Evolutionary conservation across 2,113 vertebrate genomes (phyloP).

Genomic region (Oryzias woworae): DNA sequence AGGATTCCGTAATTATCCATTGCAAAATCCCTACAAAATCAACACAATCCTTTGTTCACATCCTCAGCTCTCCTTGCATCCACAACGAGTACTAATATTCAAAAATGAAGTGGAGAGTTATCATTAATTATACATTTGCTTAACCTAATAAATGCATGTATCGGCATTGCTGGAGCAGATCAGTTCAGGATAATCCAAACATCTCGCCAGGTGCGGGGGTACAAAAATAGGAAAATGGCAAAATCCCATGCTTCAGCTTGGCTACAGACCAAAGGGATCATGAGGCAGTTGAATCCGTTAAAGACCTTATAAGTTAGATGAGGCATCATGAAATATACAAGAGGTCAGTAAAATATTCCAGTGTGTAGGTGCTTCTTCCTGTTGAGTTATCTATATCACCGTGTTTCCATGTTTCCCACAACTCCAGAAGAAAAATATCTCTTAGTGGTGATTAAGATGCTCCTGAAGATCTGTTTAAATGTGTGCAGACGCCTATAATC

Average conservation of each 20-base stretch:
- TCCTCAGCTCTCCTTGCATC: conserved; percentile 21
- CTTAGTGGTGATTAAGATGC: conserved; percentile 29
- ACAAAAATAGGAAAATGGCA: conserved; percentile 66
- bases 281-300: conserved; percentile 33
- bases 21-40: not conserved
- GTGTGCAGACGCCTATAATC: conserved; percentile 41
- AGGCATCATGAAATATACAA: conserved; percentile 43
- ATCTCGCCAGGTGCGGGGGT: conserved; percentile 46
- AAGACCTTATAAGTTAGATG: conserved; percentile 34
- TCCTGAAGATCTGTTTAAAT: conserved; percentile 34
- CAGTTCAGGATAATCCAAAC: conserved; percentile 26
- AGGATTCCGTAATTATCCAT: not conserved
- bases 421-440: conserved; percentile 36
- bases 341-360: conserved; percentile 43
- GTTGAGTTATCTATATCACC: conserved; percentile 35
- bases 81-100: conserved; percentile 23
- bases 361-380: conserved; percentile 34
- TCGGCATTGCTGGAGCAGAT: conserved; percentile 37
- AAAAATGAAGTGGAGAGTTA: conserved; percentile 20
- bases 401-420: conserved; percentile 54
- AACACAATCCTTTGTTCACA: not conserved
- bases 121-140: conserved; percentile 51
- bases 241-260: conserved; percentile 38
- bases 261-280: conserved; percentile 42
- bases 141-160: conserved; percentile 46